Conservation (phyloP, 2,888 invertebrate species). For the Galerucella nymphaeae region DNA sequence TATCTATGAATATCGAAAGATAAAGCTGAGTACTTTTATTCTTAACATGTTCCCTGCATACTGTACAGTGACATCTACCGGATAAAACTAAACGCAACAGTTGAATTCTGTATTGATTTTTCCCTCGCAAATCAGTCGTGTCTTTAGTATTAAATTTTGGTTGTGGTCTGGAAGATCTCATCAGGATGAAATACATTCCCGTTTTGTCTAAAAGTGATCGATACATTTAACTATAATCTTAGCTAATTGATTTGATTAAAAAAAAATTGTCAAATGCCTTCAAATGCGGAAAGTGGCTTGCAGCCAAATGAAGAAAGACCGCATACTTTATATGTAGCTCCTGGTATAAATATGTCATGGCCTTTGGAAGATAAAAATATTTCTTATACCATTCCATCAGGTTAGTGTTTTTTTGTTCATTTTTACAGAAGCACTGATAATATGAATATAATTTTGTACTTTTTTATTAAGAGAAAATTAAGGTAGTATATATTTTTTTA, state of each 20-base stretch:
- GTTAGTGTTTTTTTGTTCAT: conserved; percentile 50
- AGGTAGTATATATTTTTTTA: too few species aligned
- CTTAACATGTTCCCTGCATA: not conserved
- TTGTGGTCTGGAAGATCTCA: not conserved
- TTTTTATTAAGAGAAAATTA: too few species aligned
- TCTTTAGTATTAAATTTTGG: not conserved
- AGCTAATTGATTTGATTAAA: not conserved
- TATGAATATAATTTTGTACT: too few species aligned
- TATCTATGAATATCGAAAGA: not conserved
- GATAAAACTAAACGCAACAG: not conserved
- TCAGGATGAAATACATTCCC: too few species aligned
- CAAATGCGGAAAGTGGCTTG: conserved; percentile 56
- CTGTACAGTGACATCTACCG: not conserved
- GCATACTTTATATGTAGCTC: conserved; percentile 59
- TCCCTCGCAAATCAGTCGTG: not conserved
- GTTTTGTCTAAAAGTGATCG: too few species aligned
- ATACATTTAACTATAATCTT: too few species aligned
- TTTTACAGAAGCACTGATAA: not conserved
- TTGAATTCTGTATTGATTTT: not conserved
- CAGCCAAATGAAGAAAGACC: conserved; percentile 62
- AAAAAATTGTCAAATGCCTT: conserved; percentile 49
- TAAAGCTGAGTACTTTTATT: not conserved
- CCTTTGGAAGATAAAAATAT: conserved; percentile 58
- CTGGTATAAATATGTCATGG: conserved; percentile 60
- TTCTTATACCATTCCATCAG: conserved; percentile 63